Base-by-base conservation (phyloP, 2,797 vertebrate genomes). In the Linurgus olivaceus region DNA sequence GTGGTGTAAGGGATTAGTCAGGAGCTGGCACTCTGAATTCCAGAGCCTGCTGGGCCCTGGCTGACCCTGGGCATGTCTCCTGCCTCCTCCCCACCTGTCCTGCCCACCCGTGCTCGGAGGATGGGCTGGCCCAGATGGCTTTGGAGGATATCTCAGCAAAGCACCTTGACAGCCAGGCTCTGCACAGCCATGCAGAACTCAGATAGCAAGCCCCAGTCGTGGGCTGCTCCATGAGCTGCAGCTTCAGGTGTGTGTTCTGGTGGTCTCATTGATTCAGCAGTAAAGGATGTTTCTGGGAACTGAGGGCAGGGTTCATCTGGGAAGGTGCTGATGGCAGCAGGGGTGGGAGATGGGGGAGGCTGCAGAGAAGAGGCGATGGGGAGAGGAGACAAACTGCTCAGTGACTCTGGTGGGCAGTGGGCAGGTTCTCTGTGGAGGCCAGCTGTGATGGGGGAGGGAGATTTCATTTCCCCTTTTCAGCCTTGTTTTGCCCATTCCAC, bases 181-280 rank as follows among this genome's bases (percentile, higher is more conserved):
- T 44, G 52, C 24, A 8, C 12, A 84, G 45, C 59, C 13, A 0
- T 6, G 47, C 63, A 57, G 17, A 78, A 29, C 63, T 66, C 5
- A 1, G 18, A 8, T 18, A 38, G 4, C 66, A 21, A 82, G 9
- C n/a, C 23, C 42, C 57, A 29, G 37, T 14, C 1, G 0, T 3
- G 48, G 68, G 42, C 66, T 79, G 61, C 74, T 76, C 51, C n/a
- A 1, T 6, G n/a, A 79, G 33, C 75, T 87, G 66, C 54, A 35
- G 4, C 47, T 24, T 65, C 28, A 4, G 3, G 3, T 37, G 31
- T 86, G 38, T 24, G 51, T 83, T 11, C 50, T 62, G 38, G 33
- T 35, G 45, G 54, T 33, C n/a, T 55, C 54, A 55, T 55, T 55
- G 24, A 1, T 47, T 51, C 44, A 29, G 66, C 3, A 3, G 0